phyloP scores from a whole-genome alignment of 2,113 vertebrate species.

The Rhynchopsitta pachyrhyncha region DNA sequence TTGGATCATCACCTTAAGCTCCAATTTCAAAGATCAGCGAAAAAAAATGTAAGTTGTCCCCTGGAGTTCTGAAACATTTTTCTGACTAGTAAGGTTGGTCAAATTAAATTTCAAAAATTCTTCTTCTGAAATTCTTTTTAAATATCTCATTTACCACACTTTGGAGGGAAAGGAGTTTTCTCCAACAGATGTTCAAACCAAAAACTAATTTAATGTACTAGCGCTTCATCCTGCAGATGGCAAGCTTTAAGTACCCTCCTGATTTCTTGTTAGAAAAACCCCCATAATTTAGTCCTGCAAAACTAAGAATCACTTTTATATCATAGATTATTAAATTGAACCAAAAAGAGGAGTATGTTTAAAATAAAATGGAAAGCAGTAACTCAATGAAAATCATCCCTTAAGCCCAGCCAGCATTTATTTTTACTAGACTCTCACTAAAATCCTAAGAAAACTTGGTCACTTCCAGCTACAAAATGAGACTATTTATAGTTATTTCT shows the following conservation, averaged over 20 bases:
- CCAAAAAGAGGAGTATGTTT: neutral
- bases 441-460: neutral
- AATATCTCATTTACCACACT: neutral
- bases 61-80: neutral
- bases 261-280: neutral
- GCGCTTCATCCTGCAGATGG: neutral
- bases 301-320: neutral
- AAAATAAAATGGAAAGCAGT: neutral
- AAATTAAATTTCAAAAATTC: conserved; percentile 12
- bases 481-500: neutral
- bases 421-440: neutral
- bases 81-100: neutral
- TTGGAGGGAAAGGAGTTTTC: neutral
- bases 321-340: neutral
- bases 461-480: neutral
- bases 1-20: neutral
- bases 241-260: neutral
- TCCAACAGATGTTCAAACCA: neutral
- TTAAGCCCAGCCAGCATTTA: neutral
- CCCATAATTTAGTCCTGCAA: neutral
- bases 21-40: conserved; percentile 4
- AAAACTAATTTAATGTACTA: neutral
- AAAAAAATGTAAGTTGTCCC: neutral
- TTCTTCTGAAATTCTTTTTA: neutral
- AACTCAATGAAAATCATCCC: neutral